Evolutionary conservation across 2,888 invertebrate genomes (phyloP), one percentile per base, ranked within the genome.

Genomic region (Mesorhabditis spiculigera): DNA sequence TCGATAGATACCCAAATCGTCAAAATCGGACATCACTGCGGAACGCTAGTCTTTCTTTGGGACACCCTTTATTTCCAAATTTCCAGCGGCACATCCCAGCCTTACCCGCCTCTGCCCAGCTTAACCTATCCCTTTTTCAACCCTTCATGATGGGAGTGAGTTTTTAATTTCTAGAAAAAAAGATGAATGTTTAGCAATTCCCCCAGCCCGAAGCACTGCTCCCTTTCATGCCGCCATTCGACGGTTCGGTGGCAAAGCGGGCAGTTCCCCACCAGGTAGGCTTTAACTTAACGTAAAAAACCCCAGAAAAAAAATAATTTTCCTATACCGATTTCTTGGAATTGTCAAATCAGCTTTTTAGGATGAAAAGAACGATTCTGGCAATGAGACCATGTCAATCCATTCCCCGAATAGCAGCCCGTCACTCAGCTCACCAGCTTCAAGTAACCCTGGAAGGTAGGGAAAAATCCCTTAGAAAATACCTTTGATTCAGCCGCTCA

Each of bases 401-500:
- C 58, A 10, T 10, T 50, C 58, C 10, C 58, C 10, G 2, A 50
- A 50, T n/a, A 50, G 58, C 58, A 50, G 58, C n/a, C 58, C 58
- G 8, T 50, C 58, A 50, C 58, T 50, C 58, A 50, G 58, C 58
- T 50, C 58, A 10, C 58, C 58, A n/a, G 58, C 58, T n/a, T 50
- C 58, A 10, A 50, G 58, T n/a, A 50, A 50, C n/a, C 58, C 58
- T 10, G 58, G 58, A 50, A 50, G 58, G 58, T 50, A 13, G 1
- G 58, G 10, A 50, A 13, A 10, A n/a, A 50, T 2, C 28, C 28
- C 8, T 50, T 50, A n/a, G 58, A 50, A 50, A 50, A 50, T 10
- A 50, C 8, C 10, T n/a, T 50, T 13, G 58, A 50, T 28, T 67
- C 4, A 43, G 16, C 42, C 45, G 72, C 6, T 72, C 72, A 28